phyloP scores from a whole-genome alignment of 2,888 invertebrate species.

The Lepeophtheirus nordmannii region DNA sequence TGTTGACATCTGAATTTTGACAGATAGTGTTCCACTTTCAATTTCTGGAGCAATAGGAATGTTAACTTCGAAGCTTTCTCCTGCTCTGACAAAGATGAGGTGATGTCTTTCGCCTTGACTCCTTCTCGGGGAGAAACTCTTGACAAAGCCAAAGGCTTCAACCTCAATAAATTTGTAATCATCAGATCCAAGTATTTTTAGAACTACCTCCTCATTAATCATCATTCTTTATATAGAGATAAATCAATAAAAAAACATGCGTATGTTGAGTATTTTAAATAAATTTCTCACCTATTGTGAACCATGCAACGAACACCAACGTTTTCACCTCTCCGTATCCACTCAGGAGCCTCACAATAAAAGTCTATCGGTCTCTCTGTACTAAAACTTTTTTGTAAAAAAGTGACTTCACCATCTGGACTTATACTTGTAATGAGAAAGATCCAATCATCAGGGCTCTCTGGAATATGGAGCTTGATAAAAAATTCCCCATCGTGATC shows the following conservation, averaged over 20 bases:
- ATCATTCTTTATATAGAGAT: too few relatives aligned
- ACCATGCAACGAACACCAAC: constrained; percentile 33
- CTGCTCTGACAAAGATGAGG: constrained; percentile 36
- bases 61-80: constrained; percentile 33
- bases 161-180: constrained; percentile 41
- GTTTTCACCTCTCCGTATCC: constrained; percentile 3
- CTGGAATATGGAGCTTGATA: constrained; percentile 33
- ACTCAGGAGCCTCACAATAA: constrained; percentile 22
- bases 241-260: too few relatives aligned
- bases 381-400: constrained; percentile 36
- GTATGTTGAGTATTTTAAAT: constrained; percentile 28
- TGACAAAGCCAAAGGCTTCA: constrained; percentile 38
- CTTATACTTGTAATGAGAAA: constrained; percentile 41
- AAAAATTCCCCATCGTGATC: constrained; percentile 36
- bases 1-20: constrained; percentile 38
- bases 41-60: constrained; percentile 40
- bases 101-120: constrained; percentile 41
- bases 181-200: constrained; percentile 38
- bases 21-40: constrained; percentile 36
- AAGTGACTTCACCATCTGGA: constrained; percentile 39
- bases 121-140: constrained; percentile 37
- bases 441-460: constrained; percentile 38
- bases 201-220: constrained; percentile 28
- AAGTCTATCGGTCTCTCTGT: constrained; percentile 31
- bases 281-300: constrained; percentile 32